Evolutionary conservation across 2,888 invertebrate species (phyloP), one percentile per base, ranked within the genome.

Genomic region (Lochmaea capreae): DNA sequence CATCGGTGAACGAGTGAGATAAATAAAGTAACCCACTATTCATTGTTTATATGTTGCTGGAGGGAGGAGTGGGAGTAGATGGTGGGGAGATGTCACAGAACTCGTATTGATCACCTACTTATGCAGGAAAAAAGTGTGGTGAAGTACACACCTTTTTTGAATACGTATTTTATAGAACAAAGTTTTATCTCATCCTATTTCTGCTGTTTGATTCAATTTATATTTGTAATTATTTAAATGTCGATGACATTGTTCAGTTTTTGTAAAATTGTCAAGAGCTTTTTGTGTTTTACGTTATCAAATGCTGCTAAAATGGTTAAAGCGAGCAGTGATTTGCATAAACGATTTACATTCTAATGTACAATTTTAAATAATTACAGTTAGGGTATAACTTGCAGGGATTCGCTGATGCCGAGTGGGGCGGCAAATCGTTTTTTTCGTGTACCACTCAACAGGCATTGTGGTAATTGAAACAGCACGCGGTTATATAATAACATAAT

Each of bases 351-450:
- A 54, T 54, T 54, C 54, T 54, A 54, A 54, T 18, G 10, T 54
- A 54, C 18, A 54, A 54, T 54, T 54, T 54, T 6, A 54, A 18
- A 18, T 54, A 54, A 54, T 54, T 54, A 54, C 18, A 54, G 54
- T 18, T 18, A 54, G 54, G 54, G 18, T 54, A 39, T 39, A 16
- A 54, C 10, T 54, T 10, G 54, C 9, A 10, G 18, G 16, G 9
- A 54, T 10, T 16, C 16, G 18, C 18, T 16, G 18, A 54, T 18
- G 54, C 10, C 18, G 54, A 54, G 16, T 18, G 16, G 18, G 18
- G 16, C 16, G 10, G 54, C 16, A 54, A 54, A 52, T n/a, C 52
- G 8, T 54, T 54, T 18, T 18, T 16, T 54, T 54, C 49, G 49
- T 49, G n/a, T 49, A n/a, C n/a, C n/a, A 49, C 6, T 49, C 14